Evolutionary conservation across 2,888 invertebrate genomes (phyloP), one percentile per base, ranked within the genome.

Genomic region (Caenorhabditis sp.): DNA sequence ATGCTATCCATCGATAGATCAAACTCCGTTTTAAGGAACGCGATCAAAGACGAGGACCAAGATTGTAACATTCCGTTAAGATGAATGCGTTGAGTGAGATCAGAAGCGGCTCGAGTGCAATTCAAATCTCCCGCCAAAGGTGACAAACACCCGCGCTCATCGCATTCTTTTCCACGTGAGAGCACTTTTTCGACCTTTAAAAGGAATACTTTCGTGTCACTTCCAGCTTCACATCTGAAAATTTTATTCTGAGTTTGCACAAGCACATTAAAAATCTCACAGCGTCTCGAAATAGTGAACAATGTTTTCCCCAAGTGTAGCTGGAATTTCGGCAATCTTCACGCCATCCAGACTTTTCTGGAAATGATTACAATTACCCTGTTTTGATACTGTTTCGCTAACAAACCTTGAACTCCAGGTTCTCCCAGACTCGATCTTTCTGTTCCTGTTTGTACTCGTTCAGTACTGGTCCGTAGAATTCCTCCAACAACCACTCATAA

Each of bases 391-490:
- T 15, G n/a, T 7, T 2, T 26, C 24, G 15, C 17, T 35, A 35
- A 35, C 9, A n/a, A n/a, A 35, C 35, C 52, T 6, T 2, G 4
- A 35, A 11, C 35, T 52, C 35, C 32, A 59, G 9, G 17, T 59
- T 59, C 9, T 59, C 24, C 59, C 59, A 59, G 9, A 22, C 0
- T n/a, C n/a, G 48, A 20, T 61, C 39, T 6, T 37, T 27, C 20
- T 61, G 61, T 22, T 46, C n/a, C n/a, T n/a, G n/a, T n/a, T n/a
- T n/a, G n/a, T n/a, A n/a, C n/a, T n/a, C n/a, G n/a, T n/a, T n/a
- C n/a, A n/a, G n/a, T n/a, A n/a, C n/a, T n/a, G n/a, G n/a, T n/a
- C n/a, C n/a, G n/a, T n/a, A n/a, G n/a, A n/a, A n/a, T n/a, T n/a
- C n/a, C n/a, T n/a, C n/a, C n/a, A n/a, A n/a, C n/a, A n/a, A n/a